Conservation (phyloP, 2,888 invertebrate species). For the Chymomyza procnemis region DNA sequence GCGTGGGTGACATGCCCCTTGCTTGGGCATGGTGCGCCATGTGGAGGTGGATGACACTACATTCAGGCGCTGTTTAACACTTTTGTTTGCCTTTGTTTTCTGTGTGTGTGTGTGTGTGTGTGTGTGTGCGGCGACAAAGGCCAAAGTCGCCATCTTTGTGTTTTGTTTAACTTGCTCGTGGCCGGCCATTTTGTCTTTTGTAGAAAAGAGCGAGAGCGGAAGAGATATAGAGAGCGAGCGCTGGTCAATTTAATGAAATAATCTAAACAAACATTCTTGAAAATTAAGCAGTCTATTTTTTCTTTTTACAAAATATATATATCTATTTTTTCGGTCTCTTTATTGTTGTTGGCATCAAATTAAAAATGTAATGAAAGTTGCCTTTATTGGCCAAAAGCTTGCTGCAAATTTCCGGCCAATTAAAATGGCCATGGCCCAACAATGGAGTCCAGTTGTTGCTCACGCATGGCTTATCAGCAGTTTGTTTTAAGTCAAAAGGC, state of each 20-base stretch:
- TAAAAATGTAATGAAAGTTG: slow-evolving; percentile 59
- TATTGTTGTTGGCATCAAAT: slow-evolving; percentile 38
- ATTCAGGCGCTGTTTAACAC: slow-evolving; percentile 48
- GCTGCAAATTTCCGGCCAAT: slow-evolving; percentile 53
- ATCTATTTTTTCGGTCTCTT: slow-evolving; percentile 12
- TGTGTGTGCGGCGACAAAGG: neutral
- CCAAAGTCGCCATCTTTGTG: neutral
- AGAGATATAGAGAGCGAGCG: slow-evolving; percentile 3
- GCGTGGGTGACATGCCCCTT: neutral
- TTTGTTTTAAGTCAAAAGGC: neutral
- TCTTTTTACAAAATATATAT: no score
- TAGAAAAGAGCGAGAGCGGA: no score
- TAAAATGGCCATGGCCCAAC: slow-evolving; percentile 64
- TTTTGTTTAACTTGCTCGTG: slow-evolving; percentile 1
- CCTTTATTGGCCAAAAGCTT: slow-evolving; percentile 39
- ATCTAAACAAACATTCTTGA: slow-evolving; percentile 70
- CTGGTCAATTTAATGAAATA: slow-evolving; percentile 72
- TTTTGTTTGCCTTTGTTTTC: slow-evolving; percentile 59
- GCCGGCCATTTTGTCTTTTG: neutral
- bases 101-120: neutral
- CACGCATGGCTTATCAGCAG: slow-evolving; percentile 57
- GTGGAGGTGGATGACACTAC: neutral
- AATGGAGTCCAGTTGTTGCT: slow-evolving; percentile 53
- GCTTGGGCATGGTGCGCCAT: neutral
- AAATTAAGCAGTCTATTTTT: slow-evolving; percentile 73